These are phyloP conservation scores for Iguana delicatissima DNA, from an alignment of 2,797 vertebrate species.

Conservation along the genomic window DNA sequence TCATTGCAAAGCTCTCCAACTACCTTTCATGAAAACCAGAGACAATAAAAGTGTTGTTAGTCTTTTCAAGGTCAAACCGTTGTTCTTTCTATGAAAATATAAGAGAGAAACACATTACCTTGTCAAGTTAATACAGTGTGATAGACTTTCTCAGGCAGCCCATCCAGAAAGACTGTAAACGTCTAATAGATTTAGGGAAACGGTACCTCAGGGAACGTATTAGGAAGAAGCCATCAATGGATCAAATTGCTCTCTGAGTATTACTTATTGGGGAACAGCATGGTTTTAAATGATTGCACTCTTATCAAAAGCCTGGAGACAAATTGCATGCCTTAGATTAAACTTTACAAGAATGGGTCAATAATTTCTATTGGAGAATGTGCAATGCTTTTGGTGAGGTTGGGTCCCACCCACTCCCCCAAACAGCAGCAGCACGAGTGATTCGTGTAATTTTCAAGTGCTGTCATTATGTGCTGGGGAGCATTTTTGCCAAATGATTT, in stretches of 20 bases:
- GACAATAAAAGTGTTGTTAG: constrained; percentile 71
- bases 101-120: constrained; percentile 72
- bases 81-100: constrained; percentile 74
- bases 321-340: constrained; percentile 70
- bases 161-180: constrained; percentile 78
- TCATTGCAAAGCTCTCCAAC: constrained; percentile 29
- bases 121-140: constrained; percentile 81
- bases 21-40: constrained; percentile 44
- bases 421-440: constrained; percentile 46
- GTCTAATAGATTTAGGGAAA: constrained; percentile 81
- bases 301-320: constrained; percentile 71
- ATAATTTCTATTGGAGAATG: constrained; percentile 61
- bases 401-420: constrained; percentile 21
- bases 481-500: constrained; percentile 64
- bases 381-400: fast-evolving
- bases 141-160: constrained; percentile 77
- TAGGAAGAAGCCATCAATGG: constrained; percentile 74
- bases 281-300: constrained; percentile 72
- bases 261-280: constrained; percentile 68
- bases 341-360: constrained; percentile 57
- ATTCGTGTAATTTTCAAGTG: constrained; percentile 63
- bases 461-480: constrained; percentile 63
- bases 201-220: constrained; percentile 76
- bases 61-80: constrained; percentile 80
- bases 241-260: constrained; percentile 75